Conservation (phyloP, 2,888 invertebrate genomes). For the Pomacea canaliculata region DNA sequence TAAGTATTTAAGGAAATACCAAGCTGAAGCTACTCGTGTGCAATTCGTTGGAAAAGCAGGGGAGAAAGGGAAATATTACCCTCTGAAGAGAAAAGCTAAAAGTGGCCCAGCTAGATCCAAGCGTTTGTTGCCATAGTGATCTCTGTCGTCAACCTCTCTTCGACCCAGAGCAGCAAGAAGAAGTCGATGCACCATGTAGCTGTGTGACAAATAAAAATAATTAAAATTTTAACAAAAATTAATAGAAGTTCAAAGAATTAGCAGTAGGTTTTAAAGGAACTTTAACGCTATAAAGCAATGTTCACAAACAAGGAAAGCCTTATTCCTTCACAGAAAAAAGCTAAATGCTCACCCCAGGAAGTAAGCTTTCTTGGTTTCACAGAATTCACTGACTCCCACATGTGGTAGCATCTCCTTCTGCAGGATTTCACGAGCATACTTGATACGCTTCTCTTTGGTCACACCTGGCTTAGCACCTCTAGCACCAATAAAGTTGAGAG, state of each 20-base stretch:
- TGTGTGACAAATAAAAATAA: slow-evolving; percentile 47
- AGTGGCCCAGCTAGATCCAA: slow-evolving; percentile 97
- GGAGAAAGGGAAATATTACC: slow-evolving; percentile 68
- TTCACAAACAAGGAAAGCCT: too few species aligned
- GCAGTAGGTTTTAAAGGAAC: too few species aligned
- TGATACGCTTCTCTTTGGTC: slow-evolving; percentile 98
- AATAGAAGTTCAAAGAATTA: too few species aligned
- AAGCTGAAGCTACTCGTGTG: too few species aligned
- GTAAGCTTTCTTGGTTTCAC: slow-evolving; percentile 99
- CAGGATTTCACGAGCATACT: slow-evolving; percentile 98
- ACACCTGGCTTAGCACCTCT: slow-evolving; percentile 98
- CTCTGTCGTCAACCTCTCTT: slow-evolving; percentile 98
- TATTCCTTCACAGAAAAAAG: not conserved
- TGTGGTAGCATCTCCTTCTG: slow-evolving; percentile 99
- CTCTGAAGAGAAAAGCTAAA: slow-evolving; percentile 95
- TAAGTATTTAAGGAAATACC: too few species aligned
- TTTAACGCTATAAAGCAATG: too few species aligned
- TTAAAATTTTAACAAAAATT: too few species aligned
- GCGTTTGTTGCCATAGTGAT: slow-evolving; percentile 99
- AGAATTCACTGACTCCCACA: slow-evolving; percentile 98
- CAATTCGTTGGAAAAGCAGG: too few species aligned
- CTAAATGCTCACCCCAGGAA: slow-evolving; percentile 80
- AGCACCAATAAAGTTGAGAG: slow-evolving; percentile 97
- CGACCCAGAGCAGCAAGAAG: slow-evolving; percentile 89
- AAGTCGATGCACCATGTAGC: slow-evolving; percentile 98